These are phyloP conservation scores for Pangasius mekongensis DNA, from an alignment of 2,797 vertebrate genomes.

Conservation along the genomic window DNA sequence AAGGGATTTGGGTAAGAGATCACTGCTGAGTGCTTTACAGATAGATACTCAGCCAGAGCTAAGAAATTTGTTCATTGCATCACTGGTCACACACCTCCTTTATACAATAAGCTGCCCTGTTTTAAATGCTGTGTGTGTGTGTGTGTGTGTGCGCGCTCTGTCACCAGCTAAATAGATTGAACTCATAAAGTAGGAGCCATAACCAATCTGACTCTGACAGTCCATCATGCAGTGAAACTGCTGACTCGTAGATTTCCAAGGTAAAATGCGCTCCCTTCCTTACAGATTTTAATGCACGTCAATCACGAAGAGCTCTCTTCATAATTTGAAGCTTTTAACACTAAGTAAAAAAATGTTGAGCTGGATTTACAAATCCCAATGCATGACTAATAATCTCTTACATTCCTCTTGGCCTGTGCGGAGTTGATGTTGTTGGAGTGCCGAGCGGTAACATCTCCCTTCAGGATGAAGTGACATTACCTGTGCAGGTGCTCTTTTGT, in stretches of 20 bases:
- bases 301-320: not conserved
- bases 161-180: constrained; percentile 54
- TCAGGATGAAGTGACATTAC: not conserved
- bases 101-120: not conserved
- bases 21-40: not conserved
- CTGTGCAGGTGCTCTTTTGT: constrained; percentile 2
- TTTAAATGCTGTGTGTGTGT: constrained; percentile 17
- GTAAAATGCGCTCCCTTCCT: constrained; percentile 30
- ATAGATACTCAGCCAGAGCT: not conserved
- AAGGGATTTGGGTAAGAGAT: not conserved
- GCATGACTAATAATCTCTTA: not conserved
- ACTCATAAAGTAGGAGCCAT: constrained; percentile 57
- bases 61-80: not conserved
- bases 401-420: not conserved
- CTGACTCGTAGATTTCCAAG: constrained; percentile 50
- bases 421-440: not conserved
- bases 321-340: not conserved
- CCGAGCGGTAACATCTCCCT: not conserved
- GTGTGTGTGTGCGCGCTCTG: constrained; percentile 20
- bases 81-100: not conserved
- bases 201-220: constrained; percentile 45
- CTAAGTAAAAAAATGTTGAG: not conserved
- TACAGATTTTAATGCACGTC: constrained; percentile 42
- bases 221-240: constrained; percentile 51
- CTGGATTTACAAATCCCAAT: not conserved